Evolutionary conservation across 1,140 invertebrate species (phyloP).

Genomic region (Magallana ariakensis): DNA sequence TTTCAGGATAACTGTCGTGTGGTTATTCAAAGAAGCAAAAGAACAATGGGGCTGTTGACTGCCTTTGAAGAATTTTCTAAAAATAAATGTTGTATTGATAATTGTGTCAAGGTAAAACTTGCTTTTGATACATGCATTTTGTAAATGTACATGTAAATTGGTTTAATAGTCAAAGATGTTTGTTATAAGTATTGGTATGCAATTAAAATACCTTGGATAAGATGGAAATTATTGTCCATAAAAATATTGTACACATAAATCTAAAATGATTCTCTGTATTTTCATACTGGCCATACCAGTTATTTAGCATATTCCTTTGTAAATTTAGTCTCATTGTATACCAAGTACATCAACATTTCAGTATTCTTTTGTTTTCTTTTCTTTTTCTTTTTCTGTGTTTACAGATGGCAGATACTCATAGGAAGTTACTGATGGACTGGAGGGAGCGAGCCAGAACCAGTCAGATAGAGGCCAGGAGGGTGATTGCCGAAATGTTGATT

Average conservation of each 20-base stretch:
- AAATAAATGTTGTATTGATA: slow-evolving; percentile 71
- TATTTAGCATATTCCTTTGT: too few relatives aligned
- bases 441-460: slow-evolving; percentile 68
- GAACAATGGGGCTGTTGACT: slow-evolving; percentile 63
- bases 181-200: neutral
- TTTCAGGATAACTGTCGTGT: slow-evolving; percentile 60
- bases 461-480: slow-evolving; percentile 75
- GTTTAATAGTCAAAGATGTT: neutral
- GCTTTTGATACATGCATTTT: neutral
- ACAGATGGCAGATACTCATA: slow-evolving; percentile 74
- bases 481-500: slow-evolving; percentile 78
- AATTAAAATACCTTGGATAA: too few relatives aligned
- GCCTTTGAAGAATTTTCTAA: slow-evolving; percentile 62
- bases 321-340: too few relatives aligned
- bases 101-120: slow-evolving; percentile 72
- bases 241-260: too few relatives aligned
- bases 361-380: too few relatives aligned
- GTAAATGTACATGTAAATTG: too few relatives aligned
- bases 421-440: slow-evolving; percentile 72
- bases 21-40: slow-evolving; percentile 68
- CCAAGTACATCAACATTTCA: too few relatives aligned
- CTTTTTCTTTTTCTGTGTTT: slow-evolving; percentile 7
- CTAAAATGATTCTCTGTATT: too few relatives aligned
- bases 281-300: too few relatives aligned
- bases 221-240: too few relatives aligned